Base-by-base conservation (phyloP, 2,113 vertebrate genomes). In the Entosphenus tridentatus region DNA sequence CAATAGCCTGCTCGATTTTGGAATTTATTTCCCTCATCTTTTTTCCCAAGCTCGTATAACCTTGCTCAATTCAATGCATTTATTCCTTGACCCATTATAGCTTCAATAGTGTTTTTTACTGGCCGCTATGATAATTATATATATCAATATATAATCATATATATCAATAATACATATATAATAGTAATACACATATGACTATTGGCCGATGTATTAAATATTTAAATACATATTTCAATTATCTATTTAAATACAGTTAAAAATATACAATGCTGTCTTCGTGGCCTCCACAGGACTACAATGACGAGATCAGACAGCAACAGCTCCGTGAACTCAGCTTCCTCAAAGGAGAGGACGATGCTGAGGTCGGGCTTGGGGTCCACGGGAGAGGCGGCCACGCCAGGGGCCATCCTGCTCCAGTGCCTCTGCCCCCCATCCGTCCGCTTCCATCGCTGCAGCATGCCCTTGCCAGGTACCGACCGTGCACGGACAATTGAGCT, bases 271-370 rank as follows among this genome's bases (percentile, higher is more conserved):
- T 21, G 9, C 21, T 65, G n/a, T 65, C 9, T 65, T 8, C 62
- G n/a, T 65, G n/a, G 21, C 21, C n/a, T 16, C 10, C 9, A 65
- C 62, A 65, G 62, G 62, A 65, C 62, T 65, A 65, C 62, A 65
- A 65, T 65, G 62, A 65, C 18, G 62, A 65, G 18, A 65, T 65
- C 62, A 65, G 62, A 65, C 62, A 65, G 62, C n/a, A 65, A 65
- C 62, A 65, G 10, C 62, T 65, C 62, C n/a, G 62, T n/a, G 62
- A 65, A 65, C 62, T 65, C 62, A 65, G n/a, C 62, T 65, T 65
- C 62, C 62, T 65, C n/a, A 65, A 65, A n/a, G 62, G 62, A 65
- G n/a, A n/a, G 18, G 8, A n/a, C 10, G 62, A 65, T 9, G 62
- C n/a, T 18, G 62, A 65, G 62, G 62, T 65, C 8, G 62, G n/a